Evolutionary conservation across 2,888 invertebrate genomes (phyloP), one percentile per base, ranked within the genome.

Genomic region (Eumacrocentrus americanus): DNA sequence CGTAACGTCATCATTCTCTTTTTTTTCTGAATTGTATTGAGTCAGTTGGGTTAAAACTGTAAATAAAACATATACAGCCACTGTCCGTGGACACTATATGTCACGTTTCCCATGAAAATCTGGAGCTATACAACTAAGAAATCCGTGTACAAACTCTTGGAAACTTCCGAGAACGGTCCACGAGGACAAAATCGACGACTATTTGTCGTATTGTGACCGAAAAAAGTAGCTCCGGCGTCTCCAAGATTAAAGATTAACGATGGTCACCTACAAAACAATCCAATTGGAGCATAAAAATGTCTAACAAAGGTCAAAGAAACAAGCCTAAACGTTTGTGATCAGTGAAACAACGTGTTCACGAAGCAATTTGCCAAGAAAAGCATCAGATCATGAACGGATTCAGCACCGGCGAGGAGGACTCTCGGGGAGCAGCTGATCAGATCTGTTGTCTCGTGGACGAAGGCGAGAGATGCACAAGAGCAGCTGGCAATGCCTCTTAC

Each of bases 401-500:
- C 82, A 94, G 93, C 82, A 91, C 92, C 74, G 93, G 92, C 71
- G 93, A 93, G 83, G 94, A 94, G 83, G 94, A 94, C 84, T 94
- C 93, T 62, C 85, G 92, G 75, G 92, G 92, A 66, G 91, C 92
- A 75, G 88, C 91, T 61, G 92, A 94, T 79, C 93, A 94, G 84
- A 89, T 91, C 76, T 97, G 97, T 84, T 96, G 96, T 84, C 86
- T 97, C 71, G 89, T 95, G 74, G 94, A 94, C 81, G 94, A 94
- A 80, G 89, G 89, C 67, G 91, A 91, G 70, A 86, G 94, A 69
- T 98, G 97, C 82, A 86, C 88, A 67, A 89, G 94, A 76, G 87
- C 90, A 58, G 96, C 95, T 70, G 94, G 95, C 66, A 94, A 95
- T 85, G 98, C 98, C 70, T 93, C 95, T 46, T 98, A 97, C 83